Conservation (phyloP, 2,888 invertebrate species). For the Orchesellides sinensis region DNA sequence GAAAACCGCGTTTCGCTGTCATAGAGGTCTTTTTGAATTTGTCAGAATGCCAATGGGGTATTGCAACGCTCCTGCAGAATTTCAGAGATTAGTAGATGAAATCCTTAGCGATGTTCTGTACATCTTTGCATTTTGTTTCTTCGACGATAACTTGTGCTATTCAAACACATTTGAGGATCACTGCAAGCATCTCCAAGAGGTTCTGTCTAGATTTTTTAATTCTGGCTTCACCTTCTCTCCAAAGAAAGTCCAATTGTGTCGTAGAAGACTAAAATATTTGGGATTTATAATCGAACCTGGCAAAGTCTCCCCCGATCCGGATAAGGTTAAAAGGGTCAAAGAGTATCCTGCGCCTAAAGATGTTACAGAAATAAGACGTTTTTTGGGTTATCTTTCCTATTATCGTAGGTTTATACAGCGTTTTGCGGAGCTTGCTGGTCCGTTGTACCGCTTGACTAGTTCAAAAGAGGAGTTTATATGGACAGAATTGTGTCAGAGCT, state of each 20-base stretch:
- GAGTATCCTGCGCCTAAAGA: slow-evolving; percentile 53
- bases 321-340: slow-evolving; percentile 72
- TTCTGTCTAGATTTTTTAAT: slow-evolving; percentile 63
- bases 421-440: slow-evolving; percentile 37
- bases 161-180: slow-evolving; percentile 64
- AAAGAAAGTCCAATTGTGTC: slow-evolving; percentile 69
- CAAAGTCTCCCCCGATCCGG: slow-evolving; percentile 76
- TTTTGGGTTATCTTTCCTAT: slow-evolving; percentile 57
- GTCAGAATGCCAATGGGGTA: slow-evolving; percentile 75
- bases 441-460: slow-evolving; percentile 38
- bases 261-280: slow-evolving; percentile 75
- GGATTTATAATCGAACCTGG: slow-evolving; percentile 76
- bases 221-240: slow-evolving; percentile 73
- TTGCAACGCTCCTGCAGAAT: slow-evolving; percentile 75
- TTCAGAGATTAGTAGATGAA: slow-evolving; percentile 76
- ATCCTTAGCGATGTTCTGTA: slow-evolving; percentile 74
- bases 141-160: slow-evolving; percentile 75
- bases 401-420: slow-evolving; percentile 51
- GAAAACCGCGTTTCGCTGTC: slow-evolving; percentile 75
- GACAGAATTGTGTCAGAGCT: slow-evolving; percentile 24
- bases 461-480: slow-evolving; percentile 37
- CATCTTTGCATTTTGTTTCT: slow-evolving; percentile 74
- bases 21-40: slow-evolving; percentile 75
- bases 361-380: slow-evolving; percentile 52
- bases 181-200: background rate